A percentile compares a stretch with the other conserved stretches of the same genome.
Conservation (phyloP, 2,113 vertebrate genomes). For the Vombatus ursinus region DNA sequence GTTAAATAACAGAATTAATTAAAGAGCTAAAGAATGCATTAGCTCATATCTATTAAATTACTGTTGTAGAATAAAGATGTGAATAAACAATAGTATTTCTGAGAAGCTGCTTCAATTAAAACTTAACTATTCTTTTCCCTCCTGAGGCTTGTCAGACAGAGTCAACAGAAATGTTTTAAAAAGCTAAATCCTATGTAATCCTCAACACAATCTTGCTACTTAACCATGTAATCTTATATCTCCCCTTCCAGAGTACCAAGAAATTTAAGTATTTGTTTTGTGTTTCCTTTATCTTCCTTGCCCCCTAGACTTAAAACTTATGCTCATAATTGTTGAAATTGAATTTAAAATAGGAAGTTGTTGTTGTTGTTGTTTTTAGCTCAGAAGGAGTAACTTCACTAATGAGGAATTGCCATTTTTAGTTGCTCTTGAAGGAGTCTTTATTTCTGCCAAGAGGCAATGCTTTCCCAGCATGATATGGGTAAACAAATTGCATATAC, state of each 20-base stretch:
- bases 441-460: not conserved
- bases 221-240: not conserved
- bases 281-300: not conserved
- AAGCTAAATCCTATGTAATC: not conserved
- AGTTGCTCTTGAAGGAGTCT: not conserved
- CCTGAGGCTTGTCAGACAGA: not conserved
- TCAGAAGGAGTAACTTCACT: not conserved
- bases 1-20: not conserved
- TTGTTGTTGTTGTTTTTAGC: not conserved
- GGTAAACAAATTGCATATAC: not conserved
- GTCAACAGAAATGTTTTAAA: not conserved
- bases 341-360: not conserved
- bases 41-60: not conserved
- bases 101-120: slow-evolving; percentile 2
- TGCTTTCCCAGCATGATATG: not conserved
- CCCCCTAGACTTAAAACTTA: not conserved
- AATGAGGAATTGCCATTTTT: not conserved
- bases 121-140: not conserved
- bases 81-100: not conserved
- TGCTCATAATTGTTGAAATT: not conserved
- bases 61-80: not conserved
- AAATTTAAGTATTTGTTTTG: not conserved
- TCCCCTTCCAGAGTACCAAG: not conserved
- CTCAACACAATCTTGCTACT: not conserved
- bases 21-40: not conserved